Evolutionary conservation across 2,797 vertebrate species (phyloP).

Genomic region (Oceanodroma leucorhoa): DNA sequence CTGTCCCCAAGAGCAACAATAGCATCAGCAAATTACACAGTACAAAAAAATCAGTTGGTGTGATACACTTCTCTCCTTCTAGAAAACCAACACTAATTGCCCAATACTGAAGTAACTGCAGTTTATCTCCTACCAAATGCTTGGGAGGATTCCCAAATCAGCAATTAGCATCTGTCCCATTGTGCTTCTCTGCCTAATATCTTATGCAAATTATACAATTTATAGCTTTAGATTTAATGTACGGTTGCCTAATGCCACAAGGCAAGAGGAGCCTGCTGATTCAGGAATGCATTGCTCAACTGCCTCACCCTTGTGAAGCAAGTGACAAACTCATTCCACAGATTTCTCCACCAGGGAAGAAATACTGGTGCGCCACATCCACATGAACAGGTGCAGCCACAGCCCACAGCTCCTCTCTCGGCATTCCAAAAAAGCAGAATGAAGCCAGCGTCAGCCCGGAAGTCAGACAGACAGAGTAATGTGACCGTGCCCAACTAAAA

Average conservation of each 20-base stretch:
- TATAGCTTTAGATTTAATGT: conserved; percentile 37
- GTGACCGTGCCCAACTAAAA: background rate
- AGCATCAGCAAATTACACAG: background rate
- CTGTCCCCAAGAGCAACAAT: background rate
- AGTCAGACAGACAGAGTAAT: background rate
- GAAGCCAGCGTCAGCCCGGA: background rate
- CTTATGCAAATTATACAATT: conserved; percentile 56
- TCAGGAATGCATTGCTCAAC: background rate
- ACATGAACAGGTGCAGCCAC: conserved; percentile 11
- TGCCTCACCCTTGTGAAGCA: conserved; percentile 9
- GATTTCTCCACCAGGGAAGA: background rate
- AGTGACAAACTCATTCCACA: conserved; percentile 26
- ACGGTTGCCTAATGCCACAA: background rate
- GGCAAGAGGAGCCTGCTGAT: conserved; percentile 22
- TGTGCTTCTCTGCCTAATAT: conserved; percentile 33
- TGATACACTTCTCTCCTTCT: background rate
- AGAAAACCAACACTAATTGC: conserved; percentile 46
- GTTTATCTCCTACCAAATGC: conserved; percentile 23
- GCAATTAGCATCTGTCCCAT: conserved; percentile 25
- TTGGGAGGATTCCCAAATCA: conserved; percentile 30
- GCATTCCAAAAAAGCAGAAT: background rate
- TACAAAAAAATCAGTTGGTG: background rate
- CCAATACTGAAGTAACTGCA: conserved; percentile 18
- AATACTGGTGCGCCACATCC: background rate
- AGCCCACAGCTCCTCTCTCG: background rate